These are phyloP conservation scores for Hydra vulgaris DNA, from an alignment of 30 jellyfish, hydroid and myxozoan genomes.

Conservation along the genomic window DNA sequence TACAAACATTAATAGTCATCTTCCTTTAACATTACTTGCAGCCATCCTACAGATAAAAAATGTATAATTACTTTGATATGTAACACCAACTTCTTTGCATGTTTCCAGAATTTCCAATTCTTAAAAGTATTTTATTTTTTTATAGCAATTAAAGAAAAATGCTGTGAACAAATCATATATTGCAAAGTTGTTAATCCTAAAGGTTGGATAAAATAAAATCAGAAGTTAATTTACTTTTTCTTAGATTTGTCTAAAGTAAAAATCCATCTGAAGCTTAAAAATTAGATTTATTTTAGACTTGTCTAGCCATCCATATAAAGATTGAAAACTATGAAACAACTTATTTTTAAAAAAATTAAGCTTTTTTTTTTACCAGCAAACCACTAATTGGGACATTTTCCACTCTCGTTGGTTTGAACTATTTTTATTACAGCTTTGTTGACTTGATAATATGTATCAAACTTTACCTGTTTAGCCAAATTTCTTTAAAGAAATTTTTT, in stretches of 20 bases:
- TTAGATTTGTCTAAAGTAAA: not conserved
- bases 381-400: not conserved
- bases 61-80: not conserved
- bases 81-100: not conserved
- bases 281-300: not conserved
- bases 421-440: not conserved
- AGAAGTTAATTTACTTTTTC: not conserved
- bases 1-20: not conserved
- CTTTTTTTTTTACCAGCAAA: not conserved
- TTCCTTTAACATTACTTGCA: conserved; percentile 1
- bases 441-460: not conserved
- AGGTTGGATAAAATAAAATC: not conserved
- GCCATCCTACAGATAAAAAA: conserved; percentile 1
- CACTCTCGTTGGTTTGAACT: not conserved
- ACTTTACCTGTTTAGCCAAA: not conserved
- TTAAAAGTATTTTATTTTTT: not conserved
- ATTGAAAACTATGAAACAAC: not conserved
- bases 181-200: not conserved
- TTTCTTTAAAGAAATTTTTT: not conserved
- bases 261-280: not conserved
- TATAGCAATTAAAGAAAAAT: not conserved
- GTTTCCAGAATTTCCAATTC: not conserved
- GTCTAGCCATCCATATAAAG: not conserved
- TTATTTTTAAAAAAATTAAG: not conserved
- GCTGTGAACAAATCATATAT: not conserved